Percentiles rank a stretch among this genome's conserved stretches.
Conservation (phyloP, 2,888 invertebrate genomes). For the Tiliacea aurago region DNA sequence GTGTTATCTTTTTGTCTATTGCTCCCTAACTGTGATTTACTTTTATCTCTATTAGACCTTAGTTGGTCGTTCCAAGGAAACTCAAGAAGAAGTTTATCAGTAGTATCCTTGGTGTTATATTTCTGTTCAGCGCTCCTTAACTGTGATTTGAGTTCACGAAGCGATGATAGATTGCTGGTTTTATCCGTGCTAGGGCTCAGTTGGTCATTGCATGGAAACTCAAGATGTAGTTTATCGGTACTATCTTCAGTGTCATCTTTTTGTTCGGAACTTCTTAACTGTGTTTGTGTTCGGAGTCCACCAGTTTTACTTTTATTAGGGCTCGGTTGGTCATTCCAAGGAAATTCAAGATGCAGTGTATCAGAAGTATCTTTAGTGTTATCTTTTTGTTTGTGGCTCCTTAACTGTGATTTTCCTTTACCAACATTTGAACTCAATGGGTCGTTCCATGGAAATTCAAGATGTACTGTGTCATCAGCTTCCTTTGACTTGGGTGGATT, state of each 20-base stretch:
- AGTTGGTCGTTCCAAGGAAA: slow-evolving; percentile 18
- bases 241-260: not conserved
- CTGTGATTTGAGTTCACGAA: not conserved
- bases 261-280: not conserved
- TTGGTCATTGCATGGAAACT: slow-evolving; percentile 32
- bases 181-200: not conserved
- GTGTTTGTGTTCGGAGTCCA: not conserved
- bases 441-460: slow-evolving; percentile 35
- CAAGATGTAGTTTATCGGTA: slow-evolving; percentile 3
- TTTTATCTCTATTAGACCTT: not conserved
- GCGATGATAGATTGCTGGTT: not conserved
- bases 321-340: not conserved
- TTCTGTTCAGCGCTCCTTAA: not conserved
- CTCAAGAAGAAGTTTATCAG: slow-evolving; percentile 14
- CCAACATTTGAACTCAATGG: not conserved
- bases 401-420: slow-evolving; percentile 1
- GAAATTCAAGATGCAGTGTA: slow-evolving; percentile 4
- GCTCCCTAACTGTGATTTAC: not conserved
- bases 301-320: not conserved
- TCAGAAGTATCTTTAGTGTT: not conserved
- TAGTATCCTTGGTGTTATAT: not conserved
- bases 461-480: not conserved
- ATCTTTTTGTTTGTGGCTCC: not conserved
- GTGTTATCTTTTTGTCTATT: not conserved
- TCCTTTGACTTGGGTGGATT: not conserved